A percentile compares a stretch with the other conserved stretches of the same genome.
phyloP scores from a whole-genome alignment of 2,797 vertebrate genomes.

The Pseudocheirus occidentalis region DNA sequence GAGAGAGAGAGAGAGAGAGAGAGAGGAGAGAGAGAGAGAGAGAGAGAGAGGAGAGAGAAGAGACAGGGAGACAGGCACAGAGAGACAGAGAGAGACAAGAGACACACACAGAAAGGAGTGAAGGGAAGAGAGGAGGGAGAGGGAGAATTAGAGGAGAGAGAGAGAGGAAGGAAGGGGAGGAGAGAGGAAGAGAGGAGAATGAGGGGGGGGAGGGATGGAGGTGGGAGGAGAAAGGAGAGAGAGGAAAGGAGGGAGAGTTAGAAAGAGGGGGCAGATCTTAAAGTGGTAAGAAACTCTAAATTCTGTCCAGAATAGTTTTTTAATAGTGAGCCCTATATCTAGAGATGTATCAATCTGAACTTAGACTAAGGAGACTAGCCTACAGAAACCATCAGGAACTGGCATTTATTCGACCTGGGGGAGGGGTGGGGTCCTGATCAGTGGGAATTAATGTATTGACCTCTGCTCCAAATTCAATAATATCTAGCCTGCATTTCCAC shows the following conservation, averaged over 20 bases:
- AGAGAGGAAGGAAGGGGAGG: neutral
- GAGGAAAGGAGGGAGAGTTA: constrained; percentile 27
- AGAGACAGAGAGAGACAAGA: too few relatives aligned
- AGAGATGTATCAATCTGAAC: neutral
- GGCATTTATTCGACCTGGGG: neutral
- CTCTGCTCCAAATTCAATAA: neutral
- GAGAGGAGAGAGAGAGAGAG: too few relatives aligned
- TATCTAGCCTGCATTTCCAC: neutral
- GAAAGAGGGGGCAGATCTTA: constrained; percentile 16
- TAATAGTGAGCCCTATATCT: constrained; percentile 1
- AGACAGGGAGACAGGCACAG: too few relatives aligned
- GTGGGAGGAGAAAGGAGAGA: neutral
- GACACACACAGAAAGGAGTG: too few relatives aligned
- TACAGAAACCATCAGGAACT: neutral
- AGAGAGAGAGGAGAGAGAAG: too few relatives aligned
- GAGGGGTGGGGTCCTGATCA: neutral
- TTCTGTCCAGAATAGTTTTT: constrained; percentile 47
- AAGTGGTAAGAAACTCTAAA: constrained; percentile 9
- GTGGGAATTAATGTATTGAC: neutral
- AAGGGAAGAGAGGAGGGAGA: too few relatives aligned
- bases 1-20: too few relatives aligned
- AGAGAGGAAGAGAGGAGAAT: neutral
- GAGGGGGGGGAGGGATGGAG: neutral
- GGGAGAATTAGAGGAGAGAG: neutral
- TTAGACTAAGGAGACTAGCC: neutral